Conservation (phyloP, 2,797 vertebrate genomes). For the Pangasius krempfi region DNA sequence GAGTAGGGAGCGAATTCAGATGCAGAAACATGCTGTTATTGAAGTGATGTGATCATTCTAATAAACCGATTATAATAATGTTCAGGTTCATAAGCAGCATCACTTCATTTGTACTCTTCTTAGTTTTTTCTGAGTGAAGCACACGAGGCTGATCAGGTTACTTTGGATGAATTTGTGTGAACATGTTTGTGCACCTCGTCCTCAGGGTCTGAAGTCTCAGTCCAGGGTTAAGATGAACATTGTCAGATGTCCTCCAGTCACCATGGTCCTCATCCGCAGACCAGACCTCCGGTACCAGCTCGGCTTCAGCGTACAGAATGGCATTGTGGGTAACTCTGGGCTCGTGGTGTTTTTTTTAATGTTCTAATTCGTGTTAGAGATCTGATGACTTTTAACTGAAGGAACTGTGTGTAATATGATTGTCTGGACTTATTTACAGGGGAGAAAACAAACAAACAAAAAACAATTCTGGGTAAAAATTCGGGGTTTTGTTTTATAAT, state of each 20-base stretch:
- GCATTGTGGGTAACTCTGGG: conserved; percentile 83
- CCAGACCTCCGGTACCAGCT: conserved; percentile 94
- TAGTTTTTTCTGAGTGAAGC: not conserved
- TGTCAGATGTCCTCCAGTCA: conserved; percentile 92
- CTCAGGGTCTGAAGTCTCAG: conserved; percentile 92
- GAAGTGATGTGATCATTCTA: not conserved
- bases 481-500: not conserved
- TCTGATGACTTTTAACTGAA: not conserved
- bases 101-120: not conserved
- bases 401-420: not conserved
- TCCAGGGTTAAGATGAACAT: conserved; percentile 94
- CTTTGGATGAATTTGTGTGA: not conserved
- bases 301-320: conserved; percentile 97
- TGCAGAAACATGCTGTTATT: not conserved
- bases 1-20: not conserved
- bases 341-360: not conserved
- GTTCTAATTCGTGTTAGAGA: not conserved
- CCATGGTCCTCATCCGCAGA: conserved; percentile 92
- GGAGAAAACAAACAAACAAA: not conserved
- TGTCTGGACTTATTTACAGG: not conserved
- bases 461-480: not conserved
- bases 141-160: not conserved
- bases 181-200: not conserved
- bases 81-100: not conserved
- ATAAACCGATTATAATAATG: not conserved